A percentile compares a stretch with the other conserved stretches of the same genome.
phyloP scores from a whole-genome alignment of 2,113 vertebrate species.

The Varanus komodoensis region DNA sequence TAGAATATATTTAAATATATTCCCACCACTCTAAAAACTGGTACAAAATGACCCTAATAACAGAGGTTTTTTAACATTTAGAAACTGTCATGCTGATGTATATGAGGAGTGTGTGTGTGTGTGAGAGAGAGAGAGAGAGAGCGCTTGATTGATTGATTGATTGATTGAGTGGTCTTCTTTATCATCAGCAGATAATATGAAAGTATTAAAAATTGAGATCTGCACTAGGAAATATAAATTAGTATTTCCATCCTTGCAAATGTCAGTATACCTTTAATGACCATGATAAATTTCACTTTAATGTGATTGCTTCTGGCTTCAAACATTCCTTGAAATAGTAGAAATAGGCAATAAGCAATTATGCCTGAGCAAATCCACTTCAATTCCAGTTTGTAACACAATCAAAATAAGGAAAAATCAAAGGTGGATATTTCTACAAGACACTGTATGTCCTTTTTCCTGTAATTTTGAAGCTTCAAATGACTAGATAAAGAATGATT shows the following conservation, averaged over 20 bases:
- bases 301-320: not conserved
- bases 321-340: not conserved
- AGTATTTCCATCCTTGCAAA: not conserved
- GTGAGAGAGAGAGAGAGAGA: too few relatives aligned
- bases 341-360: not conserved
- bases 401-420: too few relatives aligned
- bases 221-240: not conserved
- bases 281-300: not conserved
- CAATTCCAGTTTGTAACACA: too few relatives aligned
- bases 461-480: not conserved
- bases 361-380: not conserved
- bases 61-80: not conserved
- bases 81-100: not conserved
- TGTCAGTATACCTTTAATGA: not conserved
- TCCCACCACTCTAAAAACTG: not conserved
- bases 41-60: not conserved
- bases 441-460: too few relatives aligned
- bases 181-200: not conserved
- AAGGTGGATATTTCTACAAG: too few relatives aligned
- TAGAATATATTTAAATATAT: not conserved
- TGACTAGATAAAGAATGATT: not conserved
- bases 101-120: too few relatives aligned
- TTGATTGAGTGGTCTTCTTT: not conserved
- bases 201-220: not conserved
- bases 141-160: too few relatives aligned